phyloP scores from a whole-genome alignment of 1,140 invertebrate species.

The Ptiloglossa arizonensis region DNA sequence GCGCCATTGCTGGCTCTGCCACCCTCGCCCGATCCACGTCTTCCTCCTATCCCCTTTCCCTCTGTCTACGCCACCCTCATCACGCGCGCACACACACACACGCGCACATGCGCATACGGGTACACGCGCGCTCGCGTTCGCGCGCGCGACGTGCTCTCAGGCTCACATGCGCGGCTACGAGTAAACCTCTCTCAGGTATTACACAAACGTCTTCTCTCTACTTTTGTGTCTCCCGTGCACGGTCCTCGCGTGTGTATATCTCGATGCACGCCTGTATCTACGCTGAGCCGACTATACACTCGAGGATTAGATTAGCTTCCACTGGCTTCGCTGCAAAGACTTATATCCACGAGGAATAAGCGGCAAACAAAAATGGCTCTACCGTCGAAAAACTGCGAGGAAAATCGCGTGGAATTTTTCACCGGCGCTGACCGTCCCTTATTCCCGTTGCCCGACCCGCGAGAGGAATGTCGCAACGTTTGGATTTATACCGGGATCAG shows the following conservation, averaged over 20 bases:
- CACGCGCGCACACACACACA: conserved; percentile 48
- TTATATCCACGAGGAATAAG: conserved; percentile 74
- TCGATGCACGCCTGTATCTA: conserved; percentile 47
- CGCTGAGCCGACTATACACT: conserved; percentile 71
- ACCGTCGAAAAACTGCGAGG: conserved; percentile 63
- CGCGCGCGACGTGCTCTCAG: conserved; percentile 24
- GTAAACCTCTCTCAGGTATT: conserved; percentile 62
- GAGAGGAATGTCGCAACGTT: conserved; percentile 29
- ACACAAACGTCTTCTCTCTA: conserved; percentile 56
- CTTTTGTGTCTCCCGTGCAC: conserved; percentile 36
- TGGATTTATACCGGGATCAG: conserved; percentile 43
- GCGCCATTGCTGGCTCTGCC: conserved; percentile 77
- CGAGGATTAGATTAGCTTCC: conserved; percentile 78
- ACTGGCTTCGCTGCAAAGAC: conserved; percentile 74
- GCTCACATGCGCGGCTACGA: conserved; percentile 48
- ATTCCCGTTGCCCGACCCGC: background rate
- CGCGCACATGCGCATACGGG: conserved; percentile 16
- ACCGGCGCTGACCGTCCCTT: conserved; percentile 14
- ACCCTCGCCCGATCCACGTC: conserved; percentile 62
- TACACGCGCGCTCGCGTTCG: conserved; percentile 23
- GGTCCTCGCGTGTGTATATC: conserved; percentile 12
- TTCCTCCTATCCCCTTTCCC: conserved; percentile 50
- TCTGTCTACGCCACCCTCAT: conserved; percentile 57
- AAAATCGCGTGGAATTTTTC: conserved; percentile 63
- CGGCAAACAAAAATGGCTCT: conserved; percentile 77